Evolutionary conservation across 1,140 invertebrate genomes (phyloP), one percentile per base, ranked within the genome.

Genomic region (Telenomus remus): DNA sequence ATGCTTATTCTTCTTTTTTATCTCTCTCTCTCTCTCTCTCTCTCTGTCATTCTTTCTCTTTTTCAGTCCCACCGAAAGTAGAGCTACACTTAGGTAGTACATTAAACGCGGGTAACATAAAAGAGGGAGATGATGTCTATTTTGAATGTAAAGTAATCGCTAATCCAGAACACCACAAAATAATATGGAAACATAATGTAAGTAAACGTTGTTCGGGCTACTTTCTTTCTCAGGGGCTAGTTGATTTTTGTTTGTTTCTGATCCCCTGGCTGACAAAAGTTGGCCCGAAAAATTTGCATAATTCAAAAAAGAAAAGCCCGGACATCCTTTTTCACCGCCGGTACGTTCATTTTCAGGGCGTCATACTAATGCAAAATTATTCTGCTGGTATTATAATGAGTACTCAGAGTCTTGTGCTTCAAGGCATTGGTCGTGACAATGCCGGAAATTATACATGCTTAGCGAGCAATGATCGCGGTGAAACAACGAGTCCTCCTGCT

Each of bases 101-200:
- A 8, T 88, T 97, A 63, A 94, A 95, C 78, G 93, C 95, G 12
- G 92, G 94, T 70, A 94, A 95, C 87, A 96, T 96, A 87, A 88
- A 73, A 48, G 95, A 96, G 89, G 95, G 95, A 34, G 95, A 96
- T 80, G 96, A 97, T 85, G 95, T 97, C 44, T 97, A 96, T 88
- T 96, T 97, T 87, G 95, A 97, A 87, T 97, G 95, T 87, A 94
- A 95, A 89, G 95, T 97, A 66, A 91, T 91, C 79, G 94, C 95
- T 56, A 96, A 96, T 90, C 95, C 95, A 13, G 92, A 92, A 65
- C 94, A 93, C 85, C 92, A 93, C 74, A 94, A 94, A 82, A 92
- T 97, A 49, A 92, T 93, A 37, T 97, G 96, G 96, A 90, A 94
- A 65, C 94, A 95, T 85, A 94, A 96, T 82, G 95, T 96, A 89